phyloP scores from a whole-genome alignment of 2,888 invertebrate genomes.

The Callyntrura sp. region DNA sequence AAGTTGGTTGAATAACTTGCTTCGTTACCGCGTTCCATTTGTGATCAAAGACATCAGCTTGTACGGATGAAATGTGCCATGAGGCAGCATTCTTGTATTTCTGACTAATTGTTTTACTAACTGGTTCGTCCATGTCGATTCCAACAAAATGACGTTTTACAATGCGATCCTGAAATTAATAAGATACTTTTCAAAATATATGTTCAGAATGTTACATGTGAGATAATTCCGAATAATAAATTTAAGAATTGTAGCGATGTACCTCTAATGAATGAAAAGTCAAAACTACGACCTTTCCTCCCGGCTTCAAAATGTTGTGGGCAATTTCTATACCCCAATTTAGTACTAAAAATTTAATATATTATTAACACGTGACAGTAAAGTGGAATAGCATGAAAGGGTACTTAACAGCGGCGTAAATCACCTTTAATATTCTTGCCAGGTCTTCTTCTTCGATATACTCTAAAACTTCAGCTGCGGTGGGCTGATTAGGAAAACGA shows the following conservation, averaged over 20 bases:
- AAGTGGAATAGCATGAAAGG: background rate
- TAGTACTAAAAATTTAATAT: constrained; percentile 86
- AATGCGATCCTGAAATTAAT: constrained; percentile 94
- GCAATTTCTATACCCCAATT: constrained; percentile 94
- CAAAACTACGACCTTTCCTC: constrained; percentile 92
- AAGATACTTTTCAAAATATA: background rate
- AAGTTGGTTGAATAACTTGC: constrained; percentile 91
- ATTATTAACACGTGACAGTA: background rate
- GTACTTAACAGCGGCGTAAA: too few relatives aligned
- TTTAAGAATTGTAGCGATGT: background rate
- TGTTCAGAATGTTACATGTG: too few relatives aligned
- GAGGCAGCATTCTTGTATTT: constrained; percentile 90
- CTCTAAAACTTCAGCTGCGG: constrained; percentile 95
- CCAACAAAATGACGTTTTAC: constrained; percentile 95
- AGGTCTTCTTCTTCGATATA: constrained; percentile 92
- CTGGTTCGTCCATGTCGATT: constrained; percentile 90
- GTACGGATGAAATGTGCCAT: constrained; percentile 88
- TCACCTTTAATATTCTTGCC: constrained; percentile 90
- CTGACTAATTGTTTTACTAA: constrained; percentile 89
- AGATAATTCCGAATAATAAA: background rate
- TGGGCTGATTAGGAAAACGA: constrained; percentile 90
- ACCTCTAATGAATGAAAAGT: constrained; percentile 92
- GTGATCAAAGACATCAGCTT: constrained; percentile 88
- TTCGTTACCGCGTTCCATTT: constrained; percentile 93
- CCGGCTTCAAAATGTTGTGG: constrained; percentile 90